phyloP scores from a whole-genome alignment of 2,888 invertebrate genomes.

The Rhimphoctona megacephalus region DNA sequence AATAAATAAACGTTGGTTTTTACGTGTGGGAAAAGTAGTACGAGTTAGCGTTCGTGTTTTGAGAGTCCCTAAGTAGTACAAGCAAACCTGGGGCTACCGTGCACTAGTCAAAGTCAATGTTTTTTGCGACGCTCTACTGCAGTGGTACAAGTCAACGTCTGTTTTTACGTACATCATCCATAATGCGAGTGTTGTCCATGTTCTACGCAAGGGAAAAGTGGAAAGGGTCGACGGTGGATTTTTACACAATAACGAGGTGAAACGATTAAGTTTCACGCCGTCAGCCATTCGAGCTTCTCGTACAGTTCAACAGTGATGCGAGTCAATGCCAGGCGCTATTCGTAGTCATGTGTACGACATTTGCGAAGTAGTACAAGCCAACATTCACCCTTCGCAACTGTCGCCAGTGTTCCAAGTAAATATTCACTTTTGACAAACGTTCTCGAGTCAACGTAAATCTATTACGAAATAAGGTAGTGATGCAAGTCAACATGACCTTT shows the following conservation, averaged over 20 bases:
- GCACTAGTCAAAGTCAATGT: constrained; percentile 17
- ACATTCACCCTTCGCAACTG: constrained; percentile 1
- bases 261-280: neutral
- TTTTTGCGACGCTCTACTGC: neutral
- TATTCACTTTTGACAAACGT: constrained; percentile 8
- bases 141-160: constrained; percentile 6
- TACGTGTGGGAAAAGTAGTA: constrained; percentile 12
- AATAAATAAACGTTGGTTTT: neutral
- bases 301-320: neutral
- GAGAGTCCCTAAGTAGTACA: neutral
- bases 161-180: neutral
- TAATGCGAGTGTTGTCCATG: neutral
- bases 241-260: neutral
- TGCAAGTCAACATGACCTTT: neutral
- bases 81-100: neutral
- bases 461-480: neutral
- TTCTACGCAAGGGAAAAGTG: neutral
- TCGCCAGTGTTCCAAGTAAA: neutral
- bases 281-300: neutral
- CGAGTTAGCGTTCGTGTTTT: constrained; percentile 11
- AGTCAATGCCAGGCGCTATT: neutral
- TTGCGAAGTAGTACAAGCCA: neutral
- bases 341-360: neutral
- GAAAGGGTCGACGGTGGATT: neutral
- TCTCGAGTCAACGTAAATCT: constrained; percentile 8